These are phyloP conservation scores for Habropoda laboriosa DNA, from an alignment of 1,140 invertebrate species.

Conservation along the genomic window DNA sequence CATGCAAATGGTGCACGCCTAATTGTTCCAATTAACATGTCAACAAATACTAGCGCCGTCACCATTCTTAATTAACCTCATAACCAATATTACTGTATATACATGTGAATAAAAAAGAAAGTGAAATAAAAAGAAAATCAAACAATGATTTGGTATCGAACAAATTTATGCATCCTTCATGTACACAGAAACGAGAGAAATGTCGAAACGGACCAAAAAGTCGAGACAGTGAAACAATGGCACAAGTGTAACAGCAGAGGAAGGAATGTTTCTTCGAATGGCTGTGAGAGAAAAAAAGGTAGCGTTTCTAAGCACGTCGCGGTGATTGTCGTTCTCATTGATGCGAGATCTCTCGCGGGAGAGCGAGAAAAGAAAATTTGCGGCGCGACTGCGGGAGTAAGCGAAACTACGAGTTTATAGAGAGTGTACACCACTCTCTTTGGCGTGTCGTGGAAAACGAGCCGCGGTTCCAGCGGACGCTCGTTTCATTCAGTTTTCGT, in stretches of 20 bases:
- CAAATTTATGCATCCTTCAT: background rate
- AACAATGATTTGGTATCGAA: background rate
- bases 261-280: conserved; percentile 21
- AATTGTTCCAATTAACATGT: background rate
- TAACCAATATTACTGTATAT: background rate
- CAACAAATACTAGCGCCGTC: background rate
- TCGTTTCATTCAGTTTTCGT: conserved; percentile 31
- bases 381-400: background rate
- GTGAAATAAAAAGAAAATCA: background rate
- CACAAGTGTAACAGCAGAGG: background rate
- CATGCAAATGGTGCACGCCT: background rate
- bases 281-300: background rate
- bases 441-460: conserved; percentile 26
- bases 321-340: conserved; percentile 45
- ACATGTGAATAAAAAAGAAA: background rate
- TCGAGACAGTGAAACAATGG: background rate
- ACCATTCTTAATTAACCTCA: background rate
- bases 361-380: conserved; percentile 22
- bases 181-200: background rate
- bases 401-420: background rate
- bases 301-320: conserved; percentile 12
- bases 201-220: background rate
- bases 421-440: background rate
- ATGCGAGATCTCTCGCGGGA: conserved; percentile 14
- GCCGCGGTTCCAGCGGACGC: background rate